These are phyloP conservation scores for Dinothrombium tinctorium DNA, from an alignment of 1,140 invertebrate genomes.

Conservation along the genomic window DNA sequence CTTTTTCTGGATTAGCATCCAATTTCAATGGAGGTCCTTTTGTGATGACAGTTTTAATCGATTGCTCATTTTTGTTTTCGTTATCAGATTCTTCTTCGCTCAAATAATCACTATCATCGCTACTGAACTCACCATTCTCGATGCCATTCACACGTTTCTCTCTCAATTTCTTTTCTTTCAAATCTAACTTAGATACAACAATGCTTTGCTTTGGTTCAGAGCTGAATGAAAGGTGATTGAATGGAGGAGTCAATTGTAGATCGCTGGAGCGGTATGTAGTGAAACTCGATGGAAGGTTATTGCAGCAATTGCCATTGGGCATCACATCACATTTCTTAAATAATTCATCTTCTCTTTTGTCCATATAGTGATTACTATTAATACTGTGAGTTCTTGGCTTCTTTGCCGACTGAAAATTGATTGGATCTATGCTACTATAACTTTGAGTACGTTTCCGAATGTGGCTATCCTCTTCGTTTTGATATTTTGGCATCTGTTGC, in stretches of 20 bases:
- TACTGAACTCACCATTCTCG: not conserved
- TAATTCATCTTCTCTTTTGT: no score
- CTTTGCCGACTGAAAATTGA: not conserved
- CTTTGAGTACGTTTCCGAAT: not conserved
- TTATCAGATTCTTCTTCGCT: not conserved
- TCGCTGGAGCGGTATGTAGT: no score
- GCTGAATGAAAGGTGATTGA: not conserved
- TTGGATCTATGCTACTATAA: not conserved
- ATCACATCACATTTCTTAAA: no score
- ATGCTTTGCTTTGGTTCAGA: not conserved
- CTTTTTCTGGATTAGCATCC: constrained; percentile 10
- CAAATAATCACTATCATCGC: not conserved
- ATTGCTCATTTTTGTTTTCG: not conserved
- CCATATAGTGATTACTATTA: no score
- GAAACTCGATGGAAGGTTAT: no score
- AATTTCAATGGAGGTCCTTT: constrained; percentile 12
- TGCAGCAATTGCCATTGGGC: no score
- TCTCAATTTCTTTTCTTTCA: no score
- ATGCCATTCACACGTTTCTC: no score
- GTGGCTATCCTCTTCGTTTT: no score
- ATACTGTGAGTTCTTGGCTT: not conserved
- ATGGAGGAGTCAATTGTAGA: no score
- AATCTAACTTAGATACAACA: no score
- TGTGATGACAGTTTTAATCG: constrained; percentile 2
- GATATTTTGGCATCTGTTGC: no score